Evolutionary conservation across 2,113 vertebrate genomes (phyloP).

Genomic region (Diphyllodes magnificus): DNA sequence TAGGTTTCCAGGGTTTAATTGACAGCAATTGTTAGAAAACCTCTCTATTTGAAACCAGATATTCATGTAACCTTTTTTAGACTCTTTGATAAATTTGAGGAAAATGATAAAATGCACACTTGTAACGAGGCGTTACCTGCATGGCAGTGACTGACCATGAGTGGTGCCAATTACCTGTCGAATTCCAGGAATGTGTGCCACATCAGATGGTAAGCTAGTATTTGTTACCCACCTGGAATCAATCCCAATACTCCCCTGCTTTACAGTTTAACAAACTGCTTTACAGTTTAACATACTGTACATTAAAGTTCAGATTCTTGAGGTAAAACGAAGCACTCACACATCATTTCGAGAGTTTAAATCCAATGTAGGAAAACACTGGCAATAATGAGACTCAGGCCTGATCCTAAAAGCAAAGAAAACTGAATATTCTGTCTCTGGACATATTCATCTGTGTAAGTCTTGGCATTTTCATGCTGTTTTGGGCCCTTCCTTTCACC

Average conservation of each 20-base stretch:
- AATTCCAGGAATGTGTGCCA: not conserved
- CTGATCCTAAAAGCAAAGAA: not conserved
- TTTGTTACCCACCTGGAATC: not conserved
- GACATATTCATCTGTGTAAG: not conserved
- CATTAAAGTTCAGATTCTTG: not conserved
- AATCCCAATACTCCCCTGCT: not conserved
- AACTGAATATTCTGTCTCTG: not conserved
- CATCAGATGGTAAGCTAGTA: not conserved
- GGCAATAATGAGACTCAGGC: not conserved
- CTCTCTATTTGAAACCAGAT: not conserved
- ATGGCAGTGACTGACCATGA: rapidly evolving
- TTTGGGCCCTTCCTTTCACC: not conserved
- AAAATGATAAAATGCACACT: not conserved
- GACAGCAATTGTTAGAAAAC: not conserved
- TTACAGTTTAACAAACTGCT: not conserved
- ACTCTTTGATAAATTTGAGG: not conserved
- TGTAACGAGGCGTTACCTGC: rapidly evolving
- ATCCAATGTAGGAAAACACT: not conserved
- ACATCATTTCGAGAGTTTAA: not conserved
- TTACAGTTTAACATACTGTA: not conserved
- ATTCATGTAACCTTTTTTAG: not conserved
- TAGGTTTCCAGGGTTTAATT: not conserved
- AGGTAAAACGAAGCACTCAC: not conserved
- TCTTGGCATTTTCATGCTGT: not conserved
- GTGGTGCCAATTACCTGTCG: not conserved